Evolutionary conservation across 1,140 invertebrate species (phyloP), one percentile per base, ranked within the genome.

Genomic region (Aphidius gifuensis): DNA sequence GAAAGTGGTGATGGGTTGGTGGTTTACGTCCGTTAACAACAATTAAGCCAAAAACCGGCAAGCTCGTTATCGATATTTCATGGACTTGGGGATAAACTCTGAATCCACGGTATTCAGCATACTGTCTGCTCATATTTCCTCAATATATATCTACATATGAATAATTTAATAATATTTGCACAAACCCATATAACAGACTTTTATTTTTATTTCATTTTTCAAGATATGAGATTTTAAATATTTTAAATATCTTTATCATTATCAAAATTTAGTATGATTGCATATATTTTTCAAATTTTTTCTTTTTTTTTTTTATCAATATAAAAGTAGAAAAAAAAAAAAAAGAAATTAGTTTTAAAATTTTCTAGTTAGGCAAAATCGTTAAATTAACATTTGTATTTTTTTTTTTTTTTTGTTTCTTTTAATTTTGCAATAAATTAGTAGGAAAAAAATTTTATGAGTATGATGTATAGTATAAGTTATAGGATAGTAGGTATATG

Each of bases 51-150:
- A 56, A 16, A 61, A 61, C 38, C 53, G 53, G 43, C 16, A 32
- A 32, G 51, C 60, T 61, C 60, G 60, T 61, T 61, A 61, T 61
- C 60, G 60, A 61, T 61, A 61, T 61, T 61, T 61, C 60, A 61
- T 61, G 60, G 53, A 56, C 53, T 61, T 61, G 55, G 23, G 51
- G 60, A 56, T 61, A 55, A 61, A 61, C 44, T 48, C 53, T 9
- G 23, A 32, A 32, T 32, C 23, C 23, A 3, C 23, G 23, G 23
- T 2, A 32, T 32, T 32, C 23, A 32, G 2, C 23, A 32, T 32
- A 32, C 4, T 32, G 23, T 32, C 23, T 32, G 23, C 4, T 32
- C 23, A 32, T 32, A 32, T 32, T 32, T 2, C 2, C 23, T 32
- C 23, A 32, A 32, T 32, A 32, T 32, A 32, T 32, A 60, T 23